Evolutionary conservation across 2,888 invertebrate genomes (phyloP).

Genomic region (Troglohyphantes excavatus): DNA sequence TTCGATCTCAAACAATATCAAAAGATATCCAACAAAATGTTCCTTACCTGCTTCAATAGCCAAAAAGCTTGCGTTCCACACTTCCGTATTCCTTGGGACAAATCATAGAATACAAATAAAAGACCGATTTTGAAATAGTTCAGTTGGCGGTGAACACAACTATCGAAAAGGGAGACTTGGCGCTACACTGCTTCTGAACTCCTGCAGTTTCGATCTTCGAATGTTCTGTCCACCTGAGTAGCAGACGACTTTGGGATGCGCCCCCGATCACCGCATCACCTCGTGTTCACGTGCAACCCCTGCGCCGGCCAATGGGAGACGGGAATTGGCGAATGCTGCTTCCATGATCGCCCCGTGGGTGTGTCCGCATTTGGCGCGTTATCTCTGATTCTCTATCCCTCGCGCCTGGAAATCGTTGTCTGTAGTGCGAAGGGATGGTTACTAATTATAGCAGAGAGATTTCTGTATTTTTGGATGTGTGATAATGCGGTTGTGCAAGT

Average conservation of each 20-base stretch:
- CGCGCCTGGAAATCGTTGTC: not conserved
- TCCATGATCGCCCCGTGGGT: conserved; percentile 20
- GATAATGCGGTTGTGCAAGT: not conserved
- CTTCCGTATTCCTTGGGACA: conserved; percentile 22
- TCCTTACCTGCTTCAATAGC: conserved; percentile 32
- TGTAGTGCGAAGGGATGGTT: not conserved
- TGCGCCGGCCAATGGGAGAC: conserved; percentile 36
- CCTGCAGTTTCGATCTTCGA: not conserved
- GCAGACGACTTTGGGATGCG: conserved; percentile 4
- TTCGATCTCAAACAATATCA: not conserved
- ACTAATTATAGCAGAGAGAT: conserved; percentile 10
- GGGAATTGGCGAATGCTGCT: conserved; percentile 30
- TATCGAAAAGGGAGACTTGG: not conserved
- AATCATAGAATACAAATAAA: not conserved
- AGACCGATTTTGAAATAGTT: not conserved
- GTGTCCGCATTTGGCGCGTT: conserved; percentile 20
- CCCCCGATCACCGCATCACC: conserved; percentile 45
- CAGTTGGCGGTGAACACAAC: not conserved
- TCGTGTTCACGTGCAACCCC: conserved; percentile 65
- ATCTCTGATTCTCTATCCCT: no score
- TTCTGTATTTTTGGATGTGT: not conserved
- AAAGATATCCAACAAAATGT: not conserved
- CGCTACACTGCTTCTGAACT: not conserved
- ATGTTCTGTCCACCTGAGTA: conserved; percentile 32
- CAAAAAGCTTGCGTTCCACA: not conserved